A percentile compares a stretch with the other conserved stretches of the same genome.
Conservation (phyloP, 2,797 vertebrate genomes). For the Mormyrus proboscirostris region DNA sequence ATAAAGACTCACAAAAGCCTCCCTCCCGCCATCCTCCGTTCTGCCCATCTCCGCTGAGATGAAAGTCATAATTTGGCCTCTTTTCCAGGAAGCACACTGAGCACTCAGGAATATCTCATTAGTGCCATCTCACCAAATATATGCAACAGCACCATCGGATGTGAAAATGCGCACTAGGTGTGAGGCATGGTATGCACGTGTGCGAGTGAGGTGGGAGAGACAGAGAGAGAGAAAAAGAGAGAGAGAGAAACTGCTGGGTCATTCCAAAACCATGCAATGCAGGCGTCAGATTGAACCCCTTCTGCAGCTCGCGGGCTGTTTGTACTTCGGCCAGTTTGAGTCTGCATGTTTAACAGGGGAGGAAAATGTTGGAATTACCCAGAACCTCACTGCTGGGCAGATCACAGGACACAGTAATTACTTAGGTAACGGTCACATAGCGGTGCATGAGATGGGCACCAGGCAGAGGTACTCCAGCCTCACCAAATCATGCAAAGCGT, state of each 20-base stretch:
- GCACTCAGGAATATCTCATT: not conserved
- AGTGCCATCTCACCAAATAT: not conserved
- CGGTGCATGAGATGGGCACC: slow-evolving; percentile 34
- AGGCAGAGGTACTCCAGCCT: not conserved
- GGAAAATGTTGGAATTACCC: not conserved
- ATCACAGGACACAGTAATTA: not conserved
- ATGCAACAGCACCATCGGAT: not conserved
- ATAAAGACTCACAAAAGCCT: not conserved
- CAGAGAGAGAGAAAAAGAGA: not conserved
- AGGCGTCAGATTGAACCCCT: not conserved
- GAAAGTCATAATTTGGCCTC: not conserved
- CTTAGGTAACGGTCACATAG: not conserved
- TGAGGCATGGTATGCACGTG: not conserved
- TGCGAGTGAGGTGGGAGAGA: not conserved
- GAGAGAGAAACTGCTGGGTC: not conserved
- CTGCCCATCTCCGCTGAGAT: not conserved
- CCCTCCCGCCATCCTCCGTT: not conserved
- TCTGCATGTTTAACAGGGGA: not conserved
- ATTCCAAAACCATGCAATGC: not conserved
- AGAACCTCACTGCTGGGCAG: not conserved
- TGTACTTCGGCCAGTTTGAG: not conserved
- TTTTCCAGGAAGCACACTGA: not conserved
- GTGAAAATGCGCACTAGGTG: not conserved
- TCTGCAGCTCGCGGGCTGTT: not conserved
- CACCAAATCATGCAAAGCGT: not conserved